Base-by-base conservation (phyloP, 2,888 invertebrate species). In the Cataglyphis albicans region DNA sequence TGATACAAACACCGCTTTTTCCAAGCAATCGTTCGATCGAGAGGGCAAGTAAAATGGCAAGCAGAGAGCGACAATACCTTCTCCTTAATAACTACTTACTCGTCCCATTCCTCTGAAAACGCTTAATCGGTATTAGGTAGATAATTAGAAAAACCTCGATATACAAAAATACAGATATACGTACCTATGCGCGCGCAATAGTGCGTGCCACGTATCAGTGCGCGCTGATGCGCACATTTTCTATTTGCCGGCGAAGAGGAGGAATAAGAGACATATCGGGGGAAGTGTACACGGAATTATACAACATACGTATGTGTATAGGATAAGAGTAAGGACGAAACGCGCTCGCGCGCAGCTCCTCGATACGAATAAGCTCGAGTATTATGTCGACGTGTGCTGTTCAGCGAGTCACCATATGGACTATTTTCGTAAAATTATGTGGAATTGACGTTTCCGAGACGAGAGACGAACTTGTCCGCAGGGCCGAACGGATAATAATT, bases 131-230 rank as follows among this genome's bases (percentile, higher is more conserved):
- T 92, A 52, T 52, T 52, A 93, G 44, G 63, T 63, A 75, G 91
- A 86, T 88, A 90, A 92, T 92, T 93, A 92, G 91, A 93, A 94
- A 93, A 90, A 92, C 90, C 90, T 93, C 90, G 90, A 92, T 93
- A 92, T 94, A 94, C 92, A 94, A 94, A 94, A 94, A 94, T 93
- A 94, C 93, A 92, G 91, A 88, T 92, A 90, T 90, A 88, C 86
- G 84, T 85, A 85, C 64, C 64, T 82, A 76, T 68, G 64, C 70
- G 75, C 18, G 7, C 41, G 44, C 29, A 73, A 57, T 63, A 59
- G 57, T 68, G 80, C 29, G 61, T 35, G 59, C 59, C 59, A 52
- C 55, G 80, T 64, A 52, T 84, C 29, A 29, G 73, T n/a, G 72
- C 21, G 48, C 44, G 9, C 61, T 74, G 55, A 70, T 41, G 25